phyloP scores from a whole-genome alignment of 2,797 vertebrate genomes.

The Ctenosaura bakeri region DNA sequence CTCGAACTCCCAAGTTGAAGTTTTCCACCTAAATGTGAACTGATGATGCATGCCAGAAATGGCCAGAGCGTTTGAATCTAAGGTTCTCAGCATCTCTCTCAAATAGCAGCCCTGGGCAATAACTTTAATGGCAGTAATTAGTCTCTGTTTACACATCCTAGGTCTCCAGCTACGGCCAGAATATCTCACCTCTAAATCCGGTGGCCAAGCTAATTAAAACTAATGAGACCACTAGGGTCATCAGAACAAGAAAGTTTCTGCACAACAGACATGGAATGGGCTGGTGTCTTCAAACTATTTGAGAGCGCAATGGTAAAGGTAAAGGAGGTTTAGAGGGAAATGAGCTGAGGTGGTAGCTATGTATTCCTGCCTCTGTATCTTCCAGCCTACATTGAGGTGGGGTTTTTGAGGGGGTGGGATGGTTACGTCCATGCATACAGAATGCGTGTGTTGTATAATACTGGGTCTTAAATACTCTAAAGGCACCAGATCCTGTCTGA shows the following conservation, averaged over 20 bases:
- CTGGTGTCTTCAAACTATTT: conserved; percentile 21
- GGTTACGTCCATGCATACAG: no score
- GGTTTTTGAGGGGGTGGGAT: no score
- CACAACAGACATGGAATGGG: conserved; percentile 21
- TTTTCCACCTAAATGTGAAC: not conserved
- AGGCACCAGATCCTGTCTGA: no score
- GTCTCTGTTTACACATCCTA: conserved; percentile 63
- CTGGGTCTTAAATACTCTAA: no score
- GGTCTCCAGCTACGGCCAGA: conserved; percentile 39
- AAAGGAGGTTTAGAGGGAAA: not conserved
- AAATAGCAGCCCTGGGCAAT: conserved; percentile 37
- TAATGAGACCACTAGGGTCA: conserved; percentile 75
- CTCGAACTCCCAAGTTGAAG: not conserved
- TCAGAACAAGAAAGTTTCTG: conserved; percentile 48
- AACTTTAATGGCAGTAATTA: conserved; percentile 66
- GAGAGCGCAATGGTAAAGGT: not conserved
- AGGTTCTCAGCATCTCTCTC: not conserved
- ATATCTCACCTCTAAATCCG: conserved; percentile 62
- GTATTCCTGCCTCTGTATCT: not conserved
- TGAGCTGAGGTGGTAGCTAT: no score
- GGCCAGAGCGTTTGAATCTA: conserved; percentile 39
- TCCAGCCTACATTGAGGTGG: no score
- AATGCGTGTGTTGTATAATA: no score
- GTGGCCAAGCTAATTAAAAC: conserved; percentile 75
- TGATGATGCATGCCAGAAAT: not conserved